Evolutionary conservation across 2,797 vertebrate species (phyloP).

Genomic region (Lacerta bilineata): DNA sequence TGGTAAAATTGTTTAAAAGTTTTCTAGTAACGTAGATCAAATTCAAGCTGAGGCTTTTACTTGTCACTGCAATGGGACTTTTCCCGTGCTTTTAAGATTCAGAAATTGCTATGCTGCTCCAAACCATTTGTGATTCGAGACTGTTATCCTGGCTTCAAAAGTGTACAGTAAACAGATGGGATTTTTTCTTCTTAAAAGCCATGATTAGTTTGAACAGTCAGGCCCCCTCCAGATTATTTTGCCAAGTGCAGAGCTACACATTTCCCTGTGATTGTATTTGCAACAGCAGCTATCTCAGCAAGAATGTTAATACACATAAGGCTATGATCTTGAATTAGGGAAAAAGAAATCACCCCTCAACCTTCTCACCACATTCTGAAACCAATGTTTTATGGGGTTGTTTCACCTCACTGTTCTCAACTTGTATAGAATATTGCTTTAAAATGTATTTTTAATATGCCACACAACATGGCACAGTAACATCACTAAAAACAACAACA

Average conservation of each 20-base stretch:
- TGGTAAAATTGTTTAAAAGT: slow-evolving; percentile 50
- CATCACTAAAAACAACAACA: no score
- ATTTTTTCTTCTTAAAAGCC: slow-evolving; percentile 27
- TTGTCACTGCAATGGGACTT: slow-evolving; percentile 50
- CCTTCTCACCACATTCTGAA: neutral
- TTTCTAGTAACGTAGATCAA: slow-evolving; percentile 53
- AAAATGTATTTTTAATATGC: neutral
- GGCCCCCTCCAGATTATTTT: neutral
- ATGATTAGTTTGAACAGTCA: slow-evolving; percentile 21
- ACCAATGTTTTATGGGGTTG: neutral
- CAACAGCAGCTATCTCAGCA: neutral
- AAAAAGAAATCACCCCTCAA: neutral
- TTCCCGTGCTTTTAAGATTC: slow-evolving; percentile 21
- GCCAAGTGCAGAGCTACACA: neutral
- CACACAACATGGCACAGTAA: neutral
- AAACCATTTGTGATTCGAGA: slow-evolving; percentile 21
- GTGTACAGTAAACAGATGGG: neutral
- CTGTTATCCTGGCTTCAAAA: neutral
- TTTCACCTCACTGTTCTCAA: slow-evolving; percentile 9
- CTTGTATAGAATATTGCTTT: neutral
- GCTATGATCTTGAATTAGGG: neutral
- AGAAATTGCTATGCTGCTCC: slow-evolving; percentile 20
- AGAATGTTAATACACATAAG: neutral
- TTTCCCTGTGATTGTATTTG: slow-evolving; percentile 24
- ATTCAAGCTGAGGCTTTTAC: slow-evolving; percentile 59